Evolutionary conservation across 2,888 invertebrate species (phyloP).

Genomic region (Deroplatys truncata): DNA sequence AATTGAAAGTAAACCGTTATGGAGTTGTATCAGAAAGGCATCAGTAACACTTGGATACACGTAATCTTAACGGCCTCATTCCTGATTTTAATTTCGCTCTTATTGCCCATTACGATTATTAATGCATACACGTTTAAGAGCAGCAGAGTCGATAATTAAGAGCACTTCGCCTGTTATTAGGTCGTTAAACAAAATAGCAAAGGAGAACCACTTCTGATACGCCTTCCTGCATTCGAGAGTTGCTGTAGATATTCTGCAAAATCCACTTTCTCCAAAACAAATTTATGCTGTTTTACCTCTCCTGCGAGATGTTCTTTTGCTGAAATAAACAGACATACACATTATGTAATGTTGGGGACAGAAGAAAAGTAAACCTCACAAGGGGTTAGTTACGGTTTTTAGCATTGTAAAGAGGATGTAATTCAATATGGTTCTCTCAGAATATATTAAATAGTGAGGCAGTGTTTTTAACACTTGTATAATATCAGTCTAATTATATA

Average conservation of each 20-base stretch:
- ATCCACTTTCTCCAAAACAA: not conserved
- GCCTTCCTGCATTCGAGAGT: not conserved
- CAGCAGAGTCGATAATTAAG: not conserved
- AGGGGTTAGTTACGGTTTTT: no score
- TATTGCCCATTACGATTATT: not conserved
- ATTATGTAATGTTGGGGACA: no score
- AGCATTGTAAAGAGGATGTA: no score
- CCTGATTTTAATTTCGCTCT: not conserved
- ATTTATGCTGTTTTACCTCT: not conserved
- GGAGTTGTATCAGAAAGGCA: not conserved
- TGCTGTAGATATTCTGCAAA: not conserved
- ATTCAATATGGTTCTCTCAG: no score
- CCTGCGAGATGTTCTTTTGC: no score
- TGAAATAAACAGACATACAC: no score
- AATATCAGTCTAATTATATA: no score
- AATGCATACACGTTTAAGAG: not conserved
- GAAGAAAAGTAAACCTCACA: no score
- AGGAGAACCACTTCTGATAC: not conserved
- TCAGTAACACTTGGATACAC: not conserved
- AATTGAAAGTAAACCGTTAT: not conserved
- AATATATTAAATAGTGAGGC: no score
- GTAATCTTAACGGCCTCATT: not conserved
- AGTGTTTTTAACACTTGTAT: no score
- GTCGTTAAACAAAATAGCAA: not conserved
- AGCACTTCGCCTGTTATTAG: not conserved